Base-by-base conservation (phyloP, 2,797 vertebrate genomes). In the Allobates femoralis region DNA sequence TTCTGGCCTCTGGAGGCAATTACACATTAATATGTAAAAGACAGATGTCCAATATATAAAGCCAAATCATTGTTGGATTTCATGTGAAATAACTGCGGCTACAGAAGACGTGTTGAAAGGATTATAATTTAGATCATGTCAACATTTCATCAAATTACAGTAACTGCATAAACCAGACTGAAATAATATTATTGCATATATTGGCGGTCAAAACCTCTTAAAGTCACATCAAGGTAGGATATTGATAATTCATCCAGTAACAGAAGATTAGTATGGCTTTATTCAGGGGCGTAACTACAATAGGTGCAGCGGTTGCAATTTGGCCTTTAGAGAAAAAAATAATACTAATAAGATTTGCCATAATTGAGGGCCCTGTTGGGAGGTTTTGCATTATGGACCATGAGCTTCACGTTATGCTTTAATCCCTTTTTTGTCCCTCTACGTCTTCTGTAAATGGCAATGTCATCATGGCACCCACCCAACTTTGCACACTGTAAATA, bases 71-170 rank as follows among this genome's bases (percentile, higher is more conserved):
- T 46, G 23, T 15, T 23, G 3, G 21, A 60, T 21, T 79, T 62
- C 46, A 21, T 26, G 28, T 21, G 30, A 64, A 37, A 62, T 80
- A 5, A 66, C 8, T 50, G 12, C 19, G 0, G 55, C 55, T 58
- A 60, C 34, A 37, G 55, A 23, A 58, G 56, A 58, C 23, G 21
- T 26, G 32, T 14, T 58, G 28, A 60, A 37, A 32, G 55, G 37
- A n/a, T 79, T 60, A 56, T 78, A 58, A 79, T 79, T 60, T 79
- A 79, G 12, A 79, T 58, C 76, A 37, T 60, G 76, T 79, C 55
- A 79, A 79, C 21, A 37, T 37, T 58, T 79, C 76, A n/a, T 37
- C 32, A 79, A 77, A 79, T 37, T 58, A 28, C 28, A 37, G 37
- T 41, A 23, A 60, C 12, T 26, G 30, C 6, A 58, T 16, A n/a